Evolutionary conservation across 2,888 invertebrate species (phyloP), one percentile per base, ranked within the genome.

Genomic region (Nemoura dubitans): DNA sequence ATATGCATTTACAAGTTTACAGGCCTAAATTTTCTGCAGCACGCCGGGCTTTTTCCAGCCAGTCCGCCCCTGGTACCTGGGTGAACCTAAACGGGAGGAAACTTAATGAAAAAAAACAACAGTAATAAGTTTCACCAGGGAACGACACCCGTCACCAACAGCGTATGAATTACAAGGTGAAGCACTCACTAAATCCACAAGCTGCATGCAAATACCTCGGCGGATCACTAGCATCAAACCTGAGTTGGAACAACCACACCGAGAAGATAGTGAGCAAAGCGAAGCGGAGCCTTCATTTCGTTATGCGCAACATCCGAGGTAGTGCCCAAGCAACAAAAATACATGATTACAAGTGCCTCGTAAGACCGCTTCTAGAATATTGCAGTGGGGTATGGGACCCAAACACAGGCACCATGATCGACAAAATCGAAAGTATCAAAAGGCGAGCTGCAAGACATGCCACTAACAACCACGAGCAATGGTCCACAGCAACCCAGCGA

Each of bases 201-300:
- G 27, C 80, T n/a, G n/a, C n/a, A n/a, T 80, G 80, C 26, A 80
- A 80, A 80, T 80, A 80, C 80, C 26, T 80, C 26, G 80, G 80
- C 26, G 26, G n/a, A 80, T 5, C 80, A 27, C 26, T 80, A 16
- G 26, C 80, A 26, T 27, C 14, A 27, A 80, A 26, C 26, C 26
- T 80, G 27, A 80, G 25, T 27, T 80, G 27, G 80, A 28, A 80
- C 30, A 76, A 82, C 29, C 30, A 82, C 29, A 82, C n/a, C 6
- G 16, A 29, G 21, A n/a, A 27, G 29, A 82, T 30, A 25, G 7
- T 30, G 30, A 7, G 28, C 7, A 27, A 82, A n/a, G 82, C 82
- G 0, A 29, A 82, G n/a, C 28, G 30, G 30, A 29, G 5, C n/a
- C 36, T 82, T 16, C 82, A 82, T 2, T 82, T 82, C 30, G 82